Evolutionary conservation across 2,113 vertebrate species (phyloP).

Genomic region (Oryzias celebensis): DNA sequence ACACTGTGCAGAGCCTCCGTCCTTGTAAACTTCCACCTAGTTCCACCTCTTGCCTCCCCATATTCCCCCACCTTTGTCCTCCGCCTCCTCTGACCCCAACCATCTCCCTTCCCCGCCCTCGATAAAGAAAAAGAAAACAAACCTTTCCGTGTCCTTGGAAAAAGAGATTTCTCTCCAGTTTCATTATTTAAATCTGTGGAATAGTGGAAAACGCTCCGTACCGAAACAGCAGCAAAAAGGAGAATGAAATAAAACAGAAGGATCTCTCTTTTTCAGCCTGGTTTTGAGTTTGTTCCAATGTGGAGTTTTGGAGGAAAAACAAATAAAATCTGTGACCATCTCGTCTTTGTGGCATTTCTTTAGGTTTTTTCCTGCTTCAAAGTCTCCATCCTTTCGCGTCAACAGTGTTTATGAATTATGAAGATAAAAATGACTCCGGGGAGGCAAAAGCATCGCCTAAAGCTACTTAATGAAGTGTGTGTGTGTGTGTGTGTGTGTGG

Average conservation of each 20-base stretch:
- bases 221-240: conserved; percentile 52
- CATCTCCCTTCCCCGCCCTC: conserved; percentile 2
- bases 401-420: too few relatives aligned
- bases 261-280: conserved; percentile 78
- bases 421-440: background rate
- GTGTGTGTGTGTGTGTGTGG: too few relatives aligned
- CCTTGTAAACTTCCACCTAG: conserved; percentile 42
- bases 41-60: conserved; percentile 10
- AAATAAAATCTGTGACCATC: conserved; percentile 68
- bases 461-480: too few relatives aligned
- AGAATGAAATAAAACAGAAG: conserved; percentile 73
- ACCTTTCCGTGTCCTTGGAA: conserved; percentile 66
- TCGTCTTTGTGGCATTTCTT: conserved; percentile 22
- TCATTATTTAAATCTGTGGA: conserved; percentile 69
- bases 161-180: conserved; percentile 78
- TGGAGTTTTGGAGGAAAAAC: conserved; percentile 63
- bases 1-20: conserved; percentile 59
- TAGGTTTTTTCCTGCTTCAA: conserved; percentile 29
- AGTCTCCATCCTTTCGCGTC: too few relatives aligned
- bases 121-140: conserved; percentile 46
- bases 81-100: background rate
- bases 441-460: too few relatives aligned
- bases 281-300: conserved; percentile 71
- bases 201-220: conserved; percentile 58
- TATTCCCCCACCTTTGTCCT: background rate